Conservation (phyloP, 2,797 vertebrate genomes). For the Cygnus olor region DNA sequence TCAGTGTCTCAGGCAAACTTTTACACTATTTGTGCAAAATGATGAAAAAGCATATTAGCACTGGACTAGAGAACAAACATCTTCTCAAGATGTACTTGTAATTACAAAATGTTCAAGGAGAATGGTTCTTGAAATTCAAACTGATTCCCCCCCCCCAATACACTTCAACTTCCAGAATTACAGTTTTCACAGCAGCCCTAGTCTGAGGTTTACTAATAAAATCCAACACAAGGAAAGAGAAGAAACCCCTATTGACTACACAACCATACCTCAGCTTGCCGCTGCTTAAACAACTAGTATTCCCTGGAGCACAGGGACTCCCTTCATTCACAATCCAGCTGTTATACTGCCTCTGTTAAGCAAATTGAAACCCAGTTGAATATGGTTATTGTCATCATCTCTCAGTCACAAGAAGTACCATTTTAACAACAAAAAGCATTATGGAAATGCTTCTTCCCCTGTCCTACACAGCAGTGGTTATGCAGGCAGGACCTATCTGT, state of each 20-base stretch:
- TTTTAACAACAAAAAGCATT: neutral
- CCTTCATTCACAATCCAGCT: neutral
- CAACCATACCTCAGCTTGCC: neutral
- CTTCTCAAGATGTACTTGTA: neutral
- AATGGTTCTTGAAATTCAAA: neutral
- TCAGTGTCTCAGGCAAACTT: neutral
- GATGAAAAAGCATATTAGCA: neutral
- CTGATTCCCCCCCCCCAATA: neutral
- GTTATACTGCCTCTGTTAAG: fast-evolving
- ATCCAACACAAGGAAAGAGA: neutral
- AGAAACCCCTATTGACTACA: neutral
- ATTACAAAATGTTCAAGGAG: neutral
- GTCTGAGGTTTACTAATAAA: neutral
- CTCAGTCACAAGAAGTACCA: neutral
- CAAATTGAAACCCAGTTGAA: neutral
- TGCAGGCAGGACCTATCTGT: neutral
- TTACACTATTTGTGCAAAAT: neutral
- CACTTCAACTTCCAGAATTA: neutral
- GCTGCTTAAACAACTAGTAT: neutral
- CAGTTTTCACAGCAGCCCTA: neutral
- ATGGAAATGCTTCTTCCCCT: neutral
- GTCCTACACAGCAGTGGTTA: neutral
- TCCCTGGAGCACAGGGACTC: neutral
- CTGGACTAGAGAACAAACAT: fast-evolving
- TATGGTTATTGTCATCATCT: neutral